phyloP scores from a whole-genome alignment of 2,113 vertebrate genomes.

The Hippocampus zosterae region DNA sequence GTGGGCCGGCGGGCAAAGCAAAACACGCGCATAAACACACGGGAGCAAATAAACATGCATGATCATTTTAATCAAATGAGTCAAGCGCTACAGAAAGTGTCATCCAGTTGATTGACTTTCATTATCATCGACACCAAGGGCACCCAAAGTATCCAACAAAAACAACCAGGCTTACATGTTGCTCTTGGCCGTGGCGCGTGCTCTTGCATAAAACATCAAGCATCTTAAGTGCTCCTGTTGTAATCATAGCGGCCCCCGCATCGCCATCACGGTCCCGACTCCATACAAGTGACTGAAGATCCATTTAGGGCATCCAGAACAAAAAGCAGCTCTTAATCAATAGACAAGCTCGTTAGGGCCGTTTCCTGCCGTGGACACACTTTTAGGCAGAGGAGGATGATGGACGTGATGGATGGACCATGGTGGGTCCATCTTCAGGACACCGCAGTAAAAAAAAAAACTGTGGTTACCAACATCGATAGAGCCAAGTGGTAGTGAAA shows the following conservation, averaged over 20 bases:
- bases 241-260: constrained; percentile 58
- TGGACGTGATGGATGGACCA: constrained; percentile 16
- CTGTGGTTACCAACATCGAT: not conserved
- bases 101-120: constrained; percentile 16
- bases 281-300: constrained; percentile 54
- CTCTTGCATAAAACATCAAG: constrained; percentile 67
- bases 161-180: constrained; percentile 22
- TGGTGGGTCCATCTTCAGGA: not conserved
- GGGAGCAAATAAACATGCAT: constrained; percentile 10
- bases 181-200: constrained; percentile 33
- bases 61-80: not conserved
- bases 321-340: constrained; percentile 67
- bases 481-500: not conserved
- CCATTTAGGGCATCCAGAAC: constrained; percentile 59
- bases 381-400: constrained; percentile 31
- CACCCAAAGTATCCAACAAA: constrained; percentile 13
- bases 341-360: constrained; percentile 59
- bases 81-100: not conserved
- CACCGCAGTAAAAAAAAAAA: not conserved
- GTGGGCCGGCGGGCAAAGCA: constrained; percentile 16
- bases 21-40: constrained; percentile 19
- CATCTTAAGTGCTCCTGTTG: constrained; percentile 67
- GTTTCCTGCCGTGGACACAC: constrained; percentile 52
- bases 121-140: constrained; percentile 7
- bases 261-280: constrained; percentile 50